A percentile compares a stretch with the other conserved stretches of the same genome.
These are phyloP conservation scores for Lagorchestes hirsutus DNA, from an alignment of 2,797 vertebrate species.

Conservation along the genomic window DNA sequence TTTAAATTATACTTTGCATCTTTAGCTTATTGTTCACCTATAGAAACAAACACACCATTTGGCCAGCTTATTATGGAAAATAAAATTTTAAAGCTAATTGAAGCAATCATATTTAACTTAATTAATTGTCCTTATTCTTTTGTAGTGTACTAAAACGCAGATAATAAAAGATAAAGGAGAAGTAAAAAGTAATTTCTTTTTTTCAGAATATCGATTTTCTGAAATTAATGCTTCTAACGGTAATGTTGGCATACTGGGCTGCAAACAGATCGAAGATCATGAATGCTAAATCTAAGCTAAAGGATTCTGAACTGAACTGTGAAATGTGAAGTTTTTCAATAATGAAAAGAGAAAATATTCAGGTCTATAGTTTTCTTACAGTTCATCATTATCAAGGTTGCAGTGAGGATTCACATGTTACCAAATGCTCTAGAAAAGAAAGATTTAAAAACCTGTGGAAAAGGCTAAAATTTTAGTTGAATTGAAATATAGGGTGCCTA, in stretches of 20 bases:
- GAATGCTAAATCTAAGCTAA: conserved; percentile 59
- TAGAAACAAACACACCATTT: not conserved
- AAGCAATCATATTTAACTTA: conserved; percentile 40
- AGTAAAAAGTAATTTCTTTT: conserved; percentile 16
- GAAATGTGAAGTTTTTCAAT: conserved; percentile 65
- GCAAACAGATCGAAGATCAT: conserved; percentile 63
- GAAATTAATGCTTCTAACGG: conserved; percentile 63
- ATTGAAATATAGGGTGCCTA: conserved; percentile 33
- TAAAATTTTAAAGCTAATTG: not conserved
- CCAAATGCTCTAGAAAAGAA: conserved; percentile 42
- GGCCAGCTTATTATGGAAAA: not conserved
- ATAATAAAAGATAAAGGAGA: conserved; percentile 38
- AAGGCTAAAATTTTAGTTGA: conserved; percentile 32
- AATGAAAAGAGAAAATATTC: conserved; percentile 57
- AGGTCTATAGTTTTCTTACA: conserved; percentile 40
- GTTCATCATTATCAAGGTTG: conserved; percentile 42
- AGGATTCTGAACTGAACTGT: conserved; percentile 70
- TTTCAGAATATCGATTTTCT: conserved; percentile 56
- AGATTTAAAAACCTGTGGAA: conserved; percentile 43
- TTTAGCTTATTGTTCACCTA: not conserved
- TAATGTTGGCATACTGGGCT: conserved; percentile 16
- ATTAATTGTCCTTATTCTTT: conserved; percentile 19
- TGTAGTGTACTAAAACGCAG: conserved; percentile 52
- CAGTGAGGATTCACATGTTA: not conserved
- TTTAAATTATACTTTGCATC: not conserved